Evolutionary conservation across 2,113 vertebrate genomes (phyloP).

Genomic region (Dunckerocampus dactyliophorus): DNA sequence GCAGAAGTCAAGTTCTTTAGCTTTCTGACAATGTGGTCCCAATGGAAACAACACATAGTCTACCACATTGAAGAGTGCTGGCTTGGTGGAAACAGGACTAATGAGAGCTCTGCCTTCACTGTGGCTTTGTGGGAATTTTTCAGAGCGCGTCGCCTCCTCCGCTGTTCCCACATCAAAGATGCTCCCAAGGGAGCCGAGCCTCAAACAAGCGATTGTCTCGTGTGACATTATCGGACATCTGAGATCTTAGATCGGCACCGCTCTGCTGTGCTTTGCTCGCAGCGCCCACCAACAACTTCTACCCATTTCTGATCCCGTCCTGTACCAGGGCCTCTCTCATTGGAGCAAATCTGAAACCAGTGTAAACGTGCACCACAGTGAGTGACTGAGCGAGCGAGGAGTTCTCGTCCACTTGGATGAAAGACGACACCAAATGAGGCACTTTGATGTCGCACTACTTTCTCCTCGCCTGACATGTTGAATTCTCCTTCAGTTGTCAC

Average conservation of each 20-base stretch:
- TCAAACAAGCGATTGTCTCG: constrained; percentile 57
- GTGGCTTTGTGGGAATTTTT: constrained; percentile 40
- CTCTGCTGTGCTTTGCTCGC: constrained; percentile 28
- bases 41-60: neutral
- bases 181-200: constrained; percentile 35
- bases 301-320: neutral
- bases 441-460: constrained; percentile 62
- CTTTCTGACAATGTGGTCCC: too few relatives aligned
- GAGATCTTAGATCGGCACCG: constrained; percentile 41
- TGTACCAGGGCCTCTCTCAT: neutral
- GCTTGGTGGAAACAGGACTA: constrained; percentile 3
- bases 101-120: constrained; percentile 10
- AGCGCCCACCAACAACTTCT: neutral
- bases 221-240: constrained; percentile 61
- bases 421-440: constrained; percentile 49
- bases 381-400: neutral
- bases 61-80: neutral
- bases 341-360: neutral
- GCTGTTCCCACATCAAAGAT: constrained; percentile 49
- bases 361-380: neutral
- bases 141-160: constrained; percentile 15
- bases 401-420: constrained; percentile 33
- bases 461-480: constrained; percentile 49
- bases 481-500: constrained; percentile 44
- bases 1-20: neutral